phyloP scores from a whole-genome alignment of 2,113 vertebrate species.

The Ammodytes dubius region DNA sequence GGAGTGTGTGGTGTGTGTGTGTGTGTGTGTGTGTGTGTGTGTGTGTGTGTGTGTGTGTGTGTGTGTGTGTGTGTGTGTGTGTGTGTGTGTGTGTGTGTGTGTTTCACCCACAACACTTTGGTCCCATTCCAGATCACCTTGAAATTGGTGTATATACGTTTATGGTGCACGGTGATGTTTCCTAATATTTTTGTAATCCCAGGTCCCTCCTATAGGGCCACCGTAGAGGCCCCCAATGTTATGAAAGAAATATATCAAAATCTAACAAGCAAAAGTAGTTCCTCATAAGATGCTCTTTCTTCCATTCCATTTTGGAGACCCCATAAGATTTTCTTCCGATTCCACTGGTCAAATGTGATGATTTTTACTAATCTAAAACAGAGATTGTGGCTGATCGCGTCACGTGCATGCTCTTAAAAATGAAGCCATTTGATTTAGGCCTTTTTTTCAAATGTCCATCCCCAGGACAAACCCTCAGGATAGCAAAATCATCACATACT shows the following conservation, averaged over 20 bases:
- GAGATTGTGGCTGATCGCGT: not conserved
- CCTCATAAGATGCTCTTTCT: too few relatives aligned
- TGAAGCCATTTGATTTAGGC: not conserved
- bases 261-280: not conserved
- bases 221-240: not conserved
- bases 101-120: not conserved
- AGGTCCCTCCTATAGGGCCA: not conserved
- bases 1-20: not conserved
- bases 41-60: too few relatives aligned
- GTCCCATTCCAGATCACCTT: not conserved
- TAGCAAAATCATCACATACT: not conserved
- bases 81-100: constrained; percentile 9
- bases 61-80: not conserved
- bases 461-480: not conserved
- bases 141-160: not conserved
- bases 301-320: not conserved
- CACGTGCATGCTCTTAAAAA: not conserved
- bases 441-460: constrained; percentile 1
- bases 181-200: not conserved
- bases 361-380: constrained; percentile 1
- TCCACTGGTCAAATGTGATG: not conserved
- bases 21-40: too few relatives aligned
- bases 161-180: not conserved
- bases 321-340: not conserved
- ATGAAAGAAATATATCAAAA: not conserved